Evolutionary conservation across 2,888 invertebrate species (phyloP).

Genomic region (Subacronicta megacephala): DNA sequence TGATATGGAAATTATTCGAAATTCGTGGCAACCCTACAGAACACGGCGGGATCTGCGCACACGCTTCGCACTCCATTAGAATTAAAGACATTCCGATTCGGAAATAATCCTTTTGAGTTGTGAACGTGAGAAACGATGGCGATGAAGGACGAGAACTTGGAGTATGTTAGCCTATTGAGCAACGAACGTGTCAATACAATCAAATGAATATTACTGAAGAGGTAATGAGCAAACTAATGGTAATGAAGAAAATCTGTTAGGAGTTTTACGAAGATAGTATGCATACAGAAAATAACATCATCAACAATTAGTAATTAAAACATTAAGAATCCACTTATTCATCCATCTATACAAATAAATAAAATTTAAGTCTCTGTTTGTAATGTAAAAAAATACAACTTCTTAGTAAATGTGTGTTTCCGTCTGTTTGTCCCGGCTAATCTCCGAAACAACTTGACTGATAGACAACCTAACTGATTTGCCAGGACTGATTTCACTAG

Average conservation of each 20-base stretch:
- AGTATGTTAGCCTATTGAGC: slow-evolving; percentile 43
- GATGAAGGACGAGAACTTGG: slow-evolving; percentile 52
- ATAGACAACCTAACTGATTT: too few species aligned
- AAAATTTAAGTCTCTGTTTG: too few species aligned
- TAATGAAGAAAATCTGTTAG: slow-evolving; percentile 29
- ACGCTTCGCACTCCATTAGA: slow-evolving; percentile 65
- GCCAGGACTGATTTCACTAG: too few species aligned
- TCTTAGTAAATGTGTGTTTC: too few species aligned
- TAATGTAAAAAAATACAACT: too few species aligned
- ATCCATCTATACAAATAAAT: too few species aligned
- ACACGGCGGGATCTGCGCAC: slow-evolving; percentile 48
- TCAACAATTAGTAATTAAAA: too few species aligned
- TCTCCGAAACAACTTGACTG: too few species aligned
- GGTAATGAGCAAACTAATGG: slow-evolving; percentile 30
- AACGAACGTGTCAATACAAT: slow-evolving; percentile 42
- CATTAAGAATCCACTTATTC: too few species aligned
- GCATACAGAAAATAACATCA: slow-evolving; percentile 9
- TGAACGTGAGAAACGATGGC: slow-evolving; percentile 53
- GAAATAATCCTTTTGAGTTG: slow-evolving; percentile 63
- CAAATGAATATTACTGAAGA: slow-evolving; percentile 44
- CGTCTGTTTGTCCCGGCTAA: too few species aligned
- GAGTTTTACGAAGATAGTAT: neutral
- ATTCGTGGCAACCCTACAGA: slow-evolving; percentile 45
- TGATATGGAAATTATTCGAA: neutral
- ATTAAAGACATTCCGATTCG: slow-evolving; percentile 63